Base-by-base conservation (phyloP, 2,113 vertebrate genomes). In the Muntiacus muntjak region DNA sequence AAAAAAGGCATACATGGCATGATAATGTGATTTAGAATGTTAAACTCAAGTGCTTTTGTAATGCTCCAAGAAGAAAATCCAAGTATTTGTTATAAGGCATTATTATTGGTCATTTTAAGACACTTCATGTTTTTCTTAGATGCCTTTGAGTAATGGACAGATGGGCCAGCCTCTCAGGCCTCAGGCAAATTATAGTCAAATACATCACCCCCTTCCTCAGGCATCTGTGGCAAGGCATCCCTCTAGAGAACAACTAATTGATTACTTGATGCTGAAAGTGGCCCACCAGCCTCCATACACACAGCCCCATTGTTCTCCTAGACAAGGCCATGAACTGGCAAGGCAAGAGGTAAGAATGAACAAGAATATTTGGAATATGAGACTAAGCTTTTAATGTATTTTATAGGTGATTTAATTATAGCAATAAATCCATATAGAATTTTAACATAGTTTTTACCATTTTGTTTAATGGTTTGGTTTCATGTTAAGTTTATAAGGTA, bases 221-320 rank as follows among this genome's bases (percentile, higher is more conserved):
- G 98, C 99, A 40, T 97, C 99, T 91, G 99, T 99, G 98, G 99
- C 98, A 87, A 99, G 99, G 87, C 99, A 99, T 98, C 99, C 99
- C 3, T 99, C 99, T 98, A 99, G 99, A 98, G 99, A 99, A 97
- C 99, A 99, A 98, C 99, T 99, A 98, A 99, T 99, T 78, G 99
- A 99, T 98, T 99, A 99, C 97, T 98, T 99, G 98, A 99, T 99
- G 99, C 99, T 99, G 98, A 99, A 99, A 99, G 99, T 99, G 98
- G 99, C 99, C 95, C 99, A 99, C 84, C 99, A 99, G 5, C 98
- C 99, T 98, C 97, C 99, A 93, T 98, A 99, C 89, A 87, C 99
- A 89, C 99, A 99, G 97, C 98, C 99, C 50, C 99, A 98, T 85
- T 99, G 99, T 81, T 98, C 99, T 87, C 97, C 98, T 1, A 99